Conservation (phyloP, 1,140 invertebrate species). For the Halictus rubicundus region DNA sequence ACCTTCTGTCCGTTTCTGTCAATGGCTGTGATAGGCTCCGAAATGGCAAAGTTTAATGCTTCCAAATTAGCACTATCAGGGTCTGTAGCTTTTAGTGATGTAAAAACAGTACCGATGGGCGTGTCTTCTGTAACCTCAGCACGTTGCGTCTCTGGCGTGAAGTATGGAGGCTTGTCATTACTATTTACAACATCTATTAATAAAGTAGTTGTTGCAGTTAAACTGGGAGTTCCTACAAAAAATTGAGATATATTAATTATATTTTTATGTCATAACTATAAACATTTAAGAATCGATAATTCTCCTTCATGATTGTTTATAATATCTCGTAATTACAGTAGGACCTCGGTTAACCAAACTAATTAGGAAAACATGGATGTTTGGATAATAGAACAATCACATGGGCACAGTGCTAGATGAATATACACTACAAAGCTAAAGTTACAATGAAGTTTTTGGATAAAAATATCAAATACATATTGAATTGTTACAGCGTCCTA, state of each 20-base stretch:
- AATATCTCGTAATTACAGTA: too few relatives aligned
- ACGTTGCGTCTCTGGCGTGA: slow-evolving; percentile 89
- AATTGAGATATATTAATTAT: neutral
- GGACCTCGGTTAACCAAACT: too few relatives aligned
- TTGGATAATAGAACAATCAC: too few relatives aligned
- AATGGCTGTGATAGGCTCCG: slow-evolving; percentile 88
- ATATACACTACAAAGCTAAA: too few relatives aligned
- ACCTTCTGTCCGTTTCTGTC: slow-evolving; percentile 91
- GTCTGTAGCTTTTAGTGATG: slow-evolving; percentile 89
- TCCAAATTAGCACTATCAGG: slow-evolving; percentile 88
- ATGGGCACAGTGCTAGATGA: too few relatives aligned
- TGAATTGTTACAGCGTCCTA: too few relatives aligned
- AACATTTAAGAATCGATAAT: neutral
- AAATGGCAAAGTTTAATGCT: slow-evolving; percentile 87
- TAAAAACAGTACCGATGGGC: slow-evolving; percentile 86
- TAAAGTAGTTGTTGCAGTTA: slow-evolving; percentile 90
- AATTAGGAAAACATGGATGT: too few relatives aligned
- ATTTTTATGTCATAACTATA: neutral
- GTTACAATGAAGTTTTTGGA: too few relatives aligned
- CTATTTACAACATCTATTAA: slow-evolving; percentile 90
- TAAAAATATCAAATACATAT: too few relatives aligned
- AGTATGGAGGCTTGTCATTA: slow-evolving; percentile 94
- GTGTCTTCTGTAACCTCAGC: slow-evolving; percentile 92
- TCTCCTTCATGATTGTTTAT: too few relatives aligned
- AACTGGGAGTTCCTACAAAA: slow-evolving; percentile 85